A percentile compares a stretch with the other conserved stretches of the same genome.
phyloP scores from a whole-genome alignment of 35 echinoderm and acorn worm species.

The Anneissia japonica region DNA sequence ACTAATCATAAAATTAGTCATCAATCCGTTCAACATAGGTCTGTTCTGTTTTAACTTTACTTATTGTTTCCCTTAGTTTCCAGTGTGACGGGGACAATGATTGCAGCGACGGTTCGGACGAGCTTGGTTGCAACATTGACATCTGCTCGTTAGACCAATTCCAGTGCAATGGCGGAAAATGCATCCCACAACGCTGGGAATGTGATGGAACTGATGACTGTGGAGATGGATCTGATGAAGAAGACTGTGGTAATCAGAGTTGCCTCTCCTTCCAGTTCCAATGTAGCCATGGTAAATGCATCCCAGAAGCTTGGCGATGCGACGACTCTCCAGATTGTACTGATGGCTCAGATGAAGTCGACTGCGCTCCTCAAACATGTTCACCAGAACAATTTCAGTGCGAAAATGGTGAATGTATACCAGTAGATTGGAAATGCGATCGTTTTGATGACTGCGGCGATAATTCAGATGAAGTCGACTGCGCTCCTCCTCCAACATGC shows the following conservation, averaged over 20 bases:
- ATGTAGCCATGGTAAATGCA: neutral
- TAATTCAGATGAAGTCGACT: constrained; percentile 7
- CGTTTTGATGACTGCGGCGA: neutral
- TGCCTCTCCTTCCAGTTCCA: constrained; percentile 8
- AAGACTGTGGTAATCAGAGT: neutral
- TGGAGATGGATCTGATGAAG: neutral
- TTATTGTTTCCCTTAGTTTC: no score
- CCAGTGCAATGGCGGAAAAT: no score
- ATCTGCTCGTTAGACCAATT: no score
- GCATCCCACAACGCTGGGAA: neutral
- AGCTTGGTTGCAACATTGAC: neutral
- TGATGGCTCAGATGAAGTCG: constrained; percentile 5
- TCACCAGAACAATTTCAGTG: neutral
- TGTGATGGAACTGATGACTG: neutral
- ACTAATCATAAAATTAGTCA: no score
- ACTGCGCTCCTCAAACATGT: neutral
- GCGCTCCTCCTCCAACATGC: neutral
- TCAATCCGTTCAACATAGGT: no score
- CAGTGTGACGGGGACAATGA: neutral
- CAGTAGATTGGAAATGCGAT: neutral
- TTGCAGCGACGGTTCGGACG: neutral
- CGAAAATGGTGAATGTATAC: neutral
- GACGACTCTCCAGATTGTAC: neutral
- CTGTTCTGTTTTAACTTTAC: no score
- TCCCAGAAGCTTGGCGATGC: neutral